Evolutionary conservation across 2,888 invertebrate species (phyloP).

Genomic region (Lasioglossum marginatum): DNA sequence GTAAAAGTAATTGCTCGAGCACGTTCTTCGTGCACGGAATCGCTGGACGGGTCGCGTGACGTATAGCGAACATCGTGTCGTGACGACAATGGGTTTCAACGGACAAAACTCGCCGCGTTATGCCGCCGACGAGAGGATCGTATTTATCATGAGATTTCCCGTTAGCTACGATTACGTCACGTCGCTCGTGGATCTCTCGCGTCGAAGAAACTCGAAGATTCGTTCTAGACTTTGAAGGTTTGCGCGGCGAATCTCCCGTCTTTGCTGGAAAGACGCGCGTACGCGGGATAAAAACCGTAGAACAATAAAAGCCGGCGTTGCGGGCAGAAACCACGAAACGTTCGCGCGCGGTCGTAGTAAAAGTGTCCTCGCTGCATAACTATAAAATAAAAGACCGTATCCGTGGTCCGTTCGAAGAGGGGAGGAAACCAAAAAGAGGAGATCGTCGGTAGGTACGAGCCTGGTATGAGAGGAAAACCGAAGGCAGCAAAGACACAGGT

Average conservation of each 20-base stretch:
- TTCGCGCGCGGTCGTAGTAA: conserved; percentile 74
- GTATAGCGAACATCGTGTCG: conserved; percentile 40
- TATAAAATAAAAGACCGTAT: conserved; percentile 79
- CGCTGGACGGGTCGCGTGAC: conserved; percentile 33
- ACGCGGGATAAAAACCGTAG: conserved; percentile 67
- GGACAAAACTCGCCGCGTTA: conserved; percentile 42
- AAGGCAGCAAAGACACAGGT: not conserved
- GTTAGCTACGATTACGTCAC: conserved; percentile 47
- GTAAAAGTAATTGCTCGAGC: conserved; percentile 60
- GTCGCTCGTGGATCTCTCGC: conserved; percentile 36
- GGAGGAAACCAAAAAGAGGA: conserved; percentile 39
- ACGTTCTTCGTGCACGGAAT: conserved; percentile 44
- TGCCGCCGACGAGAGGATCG: conserved; percentile 30
- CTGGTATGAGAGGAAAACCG: conserved; percentile 24
- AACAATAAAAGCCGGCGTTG: conserved; percentile 77
- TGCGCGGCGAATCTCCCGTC: not conserved
- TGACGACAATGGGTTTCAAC: conserved; percentile 46
- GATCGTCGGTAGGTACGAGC: conserved; percentile 23
- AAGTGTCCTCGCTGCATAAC: conserved; percentile 81
- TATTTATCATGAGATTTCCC: conserved; percentile 50
- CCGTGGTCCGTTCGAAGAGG: conserved; percentile 41
- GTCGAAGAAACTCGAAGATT: not conserved
- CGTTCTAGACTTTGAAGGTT: not conserved
- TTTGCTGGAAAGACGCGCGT: conserved; percentile 26
- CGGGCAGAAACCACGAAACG: conserved; percentile 73